Percentiles rank a stretch among this genome's conserved stretches.
Evolutionary conservation across 2,888 invertebrate species (phyloP).

Genomic region (Phaonia tiefii): DNA sequence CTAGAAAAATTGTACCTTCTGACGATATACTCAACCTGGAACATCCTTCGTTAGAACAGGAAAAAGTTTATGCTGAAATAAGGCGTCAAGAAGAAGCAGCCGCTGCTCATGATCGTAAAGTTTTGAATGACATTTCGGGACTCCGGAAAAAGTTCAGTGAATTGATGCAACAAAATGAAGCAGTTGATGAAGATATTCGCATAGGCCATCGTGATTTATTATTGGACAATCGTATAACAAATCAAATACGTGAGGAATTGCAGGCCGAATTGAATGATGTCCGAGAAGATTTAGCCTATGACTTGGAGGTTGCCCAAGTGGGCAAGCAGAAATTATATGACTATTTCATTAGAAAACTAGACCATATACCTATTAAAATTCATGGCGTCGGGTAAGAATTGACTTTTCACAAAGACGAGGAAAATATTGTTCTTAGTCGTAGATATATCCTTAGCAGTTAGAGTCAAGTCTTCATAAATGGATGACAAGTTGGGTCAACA

Average conservation of each 20-base stretch:
- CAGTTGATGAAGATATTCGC: conserved; percentile 83
- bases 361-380: conserved; percentile 84
- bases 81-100: conserved; percentile 76
- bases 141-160: conserved; percentile 83
- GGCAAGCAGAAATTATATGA: conserved; percentile 84
- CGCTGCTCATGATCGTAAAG: conserved; percentile 83
- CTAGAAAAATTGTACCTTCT: conserved; percentile 44
- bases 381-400: conserved; percentile 82
- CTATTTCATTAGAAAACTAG: conserved; percentile 85
- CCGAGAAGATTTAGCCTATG: conserved; percentile 85
- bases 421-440: too few relatives aligned
- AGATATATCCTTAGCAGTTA: too few relatives aligned
- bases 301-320: conserved; percentile 86
- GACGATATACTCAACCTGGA: conserved; percentile 75
- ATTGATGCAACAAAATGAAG: conserved; percentile 82
- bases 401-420: too few relatives aligned
- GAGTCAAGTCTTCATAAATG: too few relatives aligned
- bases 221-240: conserved; percentile 85
- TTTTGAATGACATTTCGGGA: conserved; percentile 82
- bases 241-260: conserved; percentile 83
- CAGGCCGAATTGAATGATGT: conserved; percentile 84
- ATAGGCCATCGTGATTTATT: conserved; percentile 84
- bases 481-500: too few relatives aligned
- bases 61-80: conserved; percentile 85
- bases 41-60: conserved; percentile 83